These are phyloP conservation scores for Lampris megalopsis DNA, from an alignment of 2,113 vertebrate genomes.

Conservation along the genomic window DNA sequence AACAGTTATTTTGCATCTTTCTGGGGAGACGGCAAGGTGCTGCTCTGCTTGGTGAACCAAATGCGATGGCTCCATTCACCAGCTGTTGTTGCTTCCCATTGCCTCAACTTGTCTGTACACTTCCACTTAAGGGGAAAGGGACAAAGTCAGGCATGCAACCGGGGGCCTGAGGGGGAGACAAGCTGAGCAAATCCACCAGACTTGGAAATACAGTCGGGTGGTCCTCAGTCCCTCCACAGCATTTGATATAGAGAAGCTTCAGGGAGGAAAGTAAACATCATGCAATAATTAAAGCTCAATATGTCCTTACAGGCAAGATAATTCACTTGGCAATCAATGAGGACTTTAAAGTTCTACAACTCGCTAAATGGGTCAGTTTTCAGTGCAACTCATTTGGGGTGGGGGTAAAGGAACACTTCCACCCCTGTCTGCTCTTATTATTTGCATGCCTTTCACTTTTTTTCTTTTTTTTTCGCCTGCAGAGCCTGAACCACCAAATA, in stretches of 20 bases:
- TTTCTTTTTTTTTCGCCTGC: not conserved
- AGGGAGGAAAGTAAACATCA: constrained; percentile 2
- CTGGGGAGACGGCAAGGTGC: constrained; percentile 29
- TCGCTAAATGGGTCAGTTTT: no score
- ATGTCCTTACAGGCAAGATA: not conserved
- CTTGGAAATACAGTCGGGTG: constrained; percentile 39
- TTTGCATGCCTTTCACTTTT: no score
- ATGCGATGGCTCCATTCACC: constrained; percentile 20
- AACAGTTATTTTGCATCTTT: constrained; percentile 7
- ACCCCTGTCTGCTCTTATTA: no score
- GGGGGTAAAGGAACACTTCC: no score
- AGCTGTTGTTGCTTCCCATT: constrained; percentile 42
- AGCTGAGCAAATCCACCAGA: constrained; percentile 42
- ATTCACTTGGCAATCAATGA: not conserved
- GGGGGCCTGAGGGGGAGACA: constrained; percentile 9
- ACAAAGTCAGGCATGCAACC: constrained; percentile 58
- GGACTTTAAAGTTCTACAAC: not conserved
- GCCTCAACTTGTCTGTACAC: constrained; percentile 30
- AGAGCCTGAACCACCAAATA: no score
- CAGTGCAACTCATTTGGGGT: no score
- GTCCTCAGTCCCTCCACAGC: constrained; percentile 11
- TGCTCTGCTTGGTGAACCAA: constrained; percentile 20
- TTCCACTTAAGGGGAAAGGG: constrained; percentile 20
- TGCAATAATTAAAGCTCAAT: not conserved
- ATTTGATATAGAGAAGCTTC: constrained; percentile 4